Base-by-base conservation (phyloP, 2,888 invertebrate species). In the Cryptosula pallasiana region DNA sequence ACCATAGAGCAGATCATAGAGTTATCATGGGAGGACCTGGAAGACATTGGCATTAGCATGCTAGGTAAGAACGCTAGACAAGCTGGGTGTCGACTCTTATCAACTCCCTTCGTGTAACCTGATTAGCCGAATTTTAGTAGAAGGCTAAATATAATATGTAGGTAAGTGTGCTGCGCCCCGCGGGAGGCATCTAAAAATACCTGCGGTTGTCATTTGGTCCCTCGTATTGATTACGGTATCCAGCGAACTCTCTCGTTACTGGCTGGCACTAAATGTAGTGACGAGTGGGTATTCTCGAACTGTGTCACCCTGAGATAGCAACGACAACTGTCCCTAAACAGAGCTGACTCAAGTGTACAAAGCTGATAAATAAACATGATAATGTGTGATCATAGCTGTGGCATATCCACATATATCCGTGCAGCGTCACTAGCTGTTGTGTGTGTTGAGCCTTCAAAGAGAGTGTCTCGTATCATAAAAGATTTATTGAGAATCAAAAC, bases 1-100 rank as follows among this genome's bases (percentile, higher is more conserved):
- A 92, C 93, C 5, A 93, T 99, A 57, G 93, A 95, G 79, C 92
- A 94, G 85, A 93, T 97, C 72, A 93, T 94, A 36, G 94, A 95
- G 82, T 89, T 99, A 72, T 94, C 94, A 74, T 98, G 97, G 96
- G 99, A 99, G 83, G 99, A 99, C 87, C 89, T 99, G 82, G 98
- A 99, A 87, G 98, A 99, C 83, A 95, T 98, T 85, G 88, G 88
- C 57, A 86, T 88, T 57, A 86, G 84, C 73, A 85, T 85, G 77
- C 79, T 88, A 72, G 86, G 86, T 86, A 78, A 75, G 76, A 5
- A 5, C 20, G 20, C 9, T 45, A 45, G n/a, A n/a, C n/a, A n/a
- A n/a, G n/a, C n/a, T n/a, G n/a, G n/a, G n/a, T n/a, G n/a, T n/a
- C n/a, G n/a, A n/a, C n/a, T n/a, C n/a, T n/a, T n/a, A n/a, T n/a